Evolutionary conservation across 1,140 invertebrate genomes (phyloP), one percentile per base, ranked within the genome.

Genomic region (Zaprionus inermis): DNA sequence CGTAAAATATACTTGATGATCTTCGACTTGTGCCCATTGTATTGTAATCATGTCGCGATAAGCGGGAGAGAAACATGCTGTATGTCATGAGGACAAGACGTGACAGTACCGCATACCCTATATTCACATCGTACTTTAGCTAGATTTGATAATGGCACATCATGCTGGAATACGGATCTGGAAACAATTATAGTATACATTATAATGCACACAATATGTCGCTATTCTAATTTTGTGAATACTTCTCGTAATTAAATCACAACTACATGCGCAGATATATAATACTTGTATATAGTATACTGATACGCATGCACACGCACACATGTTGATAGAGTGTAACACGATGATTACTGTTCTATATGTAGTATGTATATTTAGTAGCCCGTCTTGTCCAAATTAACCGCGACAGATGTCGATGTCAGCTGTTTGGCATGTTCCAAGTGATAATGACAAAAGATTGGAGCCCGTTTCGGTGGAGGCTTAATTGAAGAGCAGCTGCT

Each of bases 391-490:
- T 88, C 80, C 60, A 78, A 79, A 86, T 82, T 77, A 70, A 59
- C 61, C 66, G 67, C 83, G 83, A 83, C 83, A 88, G 81, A 83
- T 83, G 83, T 81, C 63, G 78, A 67, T 81, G 82, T 81, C 83
- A 86, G 84, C 83, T 86, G 83, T 79, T 83, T 70, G 59, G 55
- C 70, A 60, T 77, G 60, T 77, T 55, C 49, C 49, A 65, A 69
- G 55, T 69, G 77, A 79, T 79, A 79, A 79, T 65, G 16, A 36
- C 36, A 32, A 46, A 66, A 88, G 81, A 88, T 86, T 85, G 61
- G 38, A 44, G 44, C 41, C 36, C 56, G 61, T 44, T 22, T 51
- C 30, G 20, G 14, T 38, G 30, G 22, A 32, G 44, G 44, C 14
- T 16, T 12, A 49, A 28, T 16, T 28, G 24, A 32, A 44, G 18